Base-by-base conservation (phyloP, 1,140 invertebrate genomes). In the Scaptomyza montana region DNA sequence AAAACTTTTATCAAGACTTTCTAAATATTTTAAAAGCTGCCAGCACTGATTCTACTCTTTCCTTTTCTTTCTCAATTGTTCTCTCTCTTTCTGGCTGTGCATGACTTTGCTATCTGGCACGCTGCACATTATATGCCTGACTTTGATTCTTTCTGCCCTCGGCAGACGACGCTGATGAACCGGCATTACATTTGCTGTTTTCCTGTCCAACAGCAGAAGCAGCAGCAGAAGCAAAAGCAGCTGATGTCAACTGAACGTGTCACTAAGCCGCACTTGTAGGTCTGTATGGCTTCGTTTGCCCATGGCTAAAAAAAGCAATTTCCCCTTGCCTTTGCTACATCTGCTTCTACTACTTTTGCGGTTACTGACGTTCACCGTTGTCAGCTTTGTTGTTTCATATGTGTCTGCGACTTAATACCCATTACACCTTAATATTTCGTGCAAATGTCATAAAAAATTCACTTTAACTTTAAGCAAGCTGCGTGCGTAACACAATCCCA, bases 391-490 rank as follows among this genome's bases (percentile, higher is more conserved):
- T 61, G 76, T 50, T 66, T 57, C 64, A 75, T 25, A 25, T 70
- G 70, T 76, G 30, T 33, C 74, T 68, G 72, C 69, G 59, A 72
- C 84, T 87, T 82, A 79, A 84, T 77, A 61, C 72, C 79, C 84
- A 89, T 87, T 84, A 84, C 76, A 89, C 84, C 84, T 87, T 87
- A 77, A 84, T 87, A 87, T 89, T 82, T 89, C 84, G 84, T 79
- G 82, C 82, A 78, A 87, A 71, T 84, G 84, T 84, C 84, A 89
- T 89, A 74, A 70, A 79, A 74, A 82, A 87, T 87, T 79, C 78
- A 86, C 71, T 86, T 86, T 81, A 78, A 87, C 36, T 70, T 60
- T 55, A 63, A 76, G 71, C 46, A 64, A 4, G 12, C 7, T 36
- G 39, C 39, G n/a, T 43, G 39, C 74, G 78, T 78, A 86, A 86